phyloP scores from a whole-genome alignment of 1,140 invertebrate genomes.

The Ceratina australensis region DNA sequence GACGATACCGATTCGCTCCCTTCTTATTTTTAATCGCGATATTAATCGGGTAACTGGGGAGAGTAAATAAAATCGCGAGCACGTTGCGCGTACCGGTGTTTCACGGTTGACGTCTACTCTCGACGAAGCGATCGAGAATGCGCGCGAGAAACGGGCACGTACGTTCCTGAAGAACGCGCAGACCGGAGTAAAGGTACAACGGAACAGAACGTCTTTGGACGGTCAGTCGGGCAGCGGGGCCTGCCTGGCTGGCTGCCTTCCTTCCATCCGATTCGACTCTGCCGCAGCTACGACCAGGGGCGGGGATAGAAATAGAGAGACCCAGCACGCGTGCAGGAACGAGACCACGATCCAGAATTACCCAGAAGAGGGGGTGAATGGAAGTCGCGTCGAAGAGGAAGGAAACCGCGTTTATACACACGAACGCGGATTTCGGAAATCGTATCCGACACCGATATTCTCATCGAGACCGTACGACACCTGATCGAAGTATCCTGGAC shows the following conservation, averaged over 20 bases:
- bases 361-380: slow-evolving; percentile 5
- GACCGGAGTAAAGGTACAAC: slow-evolving; percentile 75
- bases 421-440: background rate
- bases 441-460: slow-evolving; percentile 3
- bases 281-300: slow-evolving; percentile 24
- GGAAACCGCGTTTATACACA: background rate
- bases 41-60: background rate
- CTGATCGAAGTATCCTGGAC: too few relatives aligned
- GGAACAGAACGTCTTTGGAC: slow-evolving; percentile 60
- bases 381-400: slow-evolving; percentile 8
- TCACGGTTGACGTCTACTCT: slow-evolving; percentile 41
- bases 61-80: slow-evolving; percentile 28
- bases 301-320: slow-evolving; percentile 41
- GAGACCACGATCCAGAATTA: slow-evolving; percentile 41
- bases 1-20: too few relatives aligned
- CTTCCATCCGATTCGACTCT: slow-evolving; percentile 70
- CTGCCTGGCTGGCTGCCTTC: slow-evolving; percentile 53
- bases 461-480: background rate
- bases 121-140: slow-evolving; percentile 28
- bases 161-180: slow-evolving; percentile 75
- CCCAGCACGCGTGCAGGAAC: slow-evolving; percentile 40
- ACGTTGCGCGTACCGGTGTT: slow-evolving; percentile 41
- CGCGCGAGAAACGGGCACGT: slow-evolving; percentile 80
- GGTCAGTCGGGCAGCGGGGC: slow-evolving; percentile 75
- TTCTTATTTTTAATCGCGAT: background rate